Evolutionary conservation across 2,113 vertebrate genomes (phyloP).

Genomic region (western clawed frog (Xenopus tropicalis)): DNA sequence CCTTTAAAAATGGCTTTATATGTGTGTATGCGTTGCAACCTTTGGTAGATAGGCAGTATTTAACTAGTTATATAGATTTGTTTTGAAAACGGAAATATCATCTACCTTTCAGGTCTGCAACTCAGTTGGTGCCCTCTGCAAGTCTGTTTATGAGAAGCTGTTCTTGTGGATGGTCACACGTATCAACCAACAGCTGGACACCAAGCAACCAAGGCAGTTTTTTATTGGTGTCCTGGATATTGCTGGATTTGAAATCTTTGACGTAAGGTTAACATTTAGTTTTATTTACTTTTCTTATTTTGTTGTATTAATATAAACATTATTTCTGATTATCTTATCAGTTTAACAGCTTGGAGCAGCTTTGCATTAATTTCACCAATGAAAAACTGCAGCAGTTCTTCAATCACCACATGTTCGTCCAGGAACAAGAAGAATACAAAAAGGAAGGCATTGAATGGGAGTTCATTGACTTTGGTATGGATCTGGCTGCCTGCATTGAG

Average conservation of each 20-base stretch:
- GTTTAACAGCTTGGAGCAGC: too few relatives aligned
- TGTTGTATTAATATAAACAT: too few relatives aligned
- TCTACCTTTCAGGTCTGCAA: too few relatives aligned
- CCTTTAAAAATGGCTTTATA: too few relatives aligned
- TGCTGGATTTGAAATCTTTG: constrained; percentile 76
- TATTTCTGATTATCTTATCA: too few relatives aligned
- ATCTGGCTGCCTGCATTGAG: constrained; percentile 60
- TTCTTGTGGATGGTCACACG: constrained; percentile 77
- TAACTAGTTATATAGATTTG: too few relatives aligned
- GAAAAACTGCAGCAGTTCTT: too few relatives aligned
- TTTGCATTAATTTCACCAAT: constrained; percentile 78
- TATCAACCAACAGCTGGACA: constrained; percentile 66
- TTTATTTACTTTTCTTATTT: too few relatives aligned
- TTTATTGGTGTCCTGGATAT: constrained; percentile 79
- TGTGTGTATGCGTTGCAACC: too few relatives aligned
- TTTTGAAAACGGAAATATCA: too few relatives aligned
- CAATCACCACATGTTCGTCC: constrained; percentile 78
- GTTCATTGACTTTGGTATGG: constrained; percentile 64
- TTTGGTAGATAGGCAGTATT: too few relatives aligned
- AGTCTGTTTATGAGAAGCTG: constrained; percentile 72
- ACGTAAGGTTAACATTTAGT: constrained; percentile 71
- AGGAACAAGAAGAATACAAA: constrained; percentile 66
- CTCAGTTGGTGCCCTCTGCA: constrained; percentile 59
- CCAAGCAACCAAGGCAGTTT: constrained; percentile 67
- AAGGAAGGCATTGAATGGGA: constrained; percentile 52